These are phyloP conservation scores for Metopia argyrocephala DNA, from an alignment of 2,888 invertebrate species.

Conservation along the genomic window DNA sequence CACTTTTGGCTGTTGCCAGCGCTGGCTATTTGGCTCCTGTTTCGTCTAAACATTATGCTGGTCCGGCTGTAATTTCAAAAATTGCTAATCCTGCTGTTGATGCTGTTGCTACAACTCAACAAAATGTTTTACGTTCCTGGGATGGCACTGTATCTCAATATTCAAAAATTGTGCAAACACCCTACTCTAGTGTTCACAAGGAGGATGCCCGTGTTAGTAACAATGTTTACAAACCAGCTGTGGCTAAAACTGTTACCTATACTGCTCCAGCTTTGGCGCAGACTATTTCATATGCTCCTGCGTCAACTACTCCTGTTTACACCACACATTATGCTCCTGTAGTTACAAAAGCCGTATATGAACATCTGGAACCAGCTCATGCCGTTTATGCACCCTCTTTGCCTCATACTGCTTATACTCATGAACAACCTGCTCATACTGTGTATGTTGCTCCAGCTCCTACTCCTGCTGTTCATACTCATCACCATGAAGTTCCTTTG, in stretches of 20 bases:
- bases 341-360: constrained; percentile 69
- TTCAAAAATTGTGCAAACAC: constrained; percentile 82
- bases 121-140: constrained; percentile 81
- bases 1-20: constrained; percentile 81
- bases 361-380: constrained; percentile 69
- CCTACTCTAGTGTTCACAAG: constrained; percentile 82
- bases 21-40: constrained; percentile 81
- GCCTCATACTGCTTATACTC: constrained; percentile 66
- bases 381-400: constrained; percentile 71
- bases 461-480: constrained; percentile 66
- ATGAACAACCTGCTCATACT: constrained; percentile 63
- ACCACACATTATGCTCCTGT: constrained; percentile 52
- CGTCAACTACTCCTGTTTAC: constrained; percentile 42
- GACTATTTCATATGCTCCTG: constrained; percentile 66
- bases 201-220: constrained; percentile 80
- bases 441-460: constrained; percentile 67
- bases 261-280: constrained; percentile 66
- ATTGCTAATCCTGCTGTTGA: constrained; percentile 75
- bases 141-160: constrained; percentile 81
- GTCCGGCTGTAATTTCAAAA: constrained; percentile 65
- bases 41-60: constrained; percentile 69
- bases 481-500: constrained; percentile 67
- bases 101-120: constrained; percentile 79
- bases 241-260: constrained; percentile 66
- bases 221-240: constrained; percentile 76